Evolutionary conservation across 1,140 invertebrate species (phyloP).

Genomic region (Cydia amplana): DNA sequence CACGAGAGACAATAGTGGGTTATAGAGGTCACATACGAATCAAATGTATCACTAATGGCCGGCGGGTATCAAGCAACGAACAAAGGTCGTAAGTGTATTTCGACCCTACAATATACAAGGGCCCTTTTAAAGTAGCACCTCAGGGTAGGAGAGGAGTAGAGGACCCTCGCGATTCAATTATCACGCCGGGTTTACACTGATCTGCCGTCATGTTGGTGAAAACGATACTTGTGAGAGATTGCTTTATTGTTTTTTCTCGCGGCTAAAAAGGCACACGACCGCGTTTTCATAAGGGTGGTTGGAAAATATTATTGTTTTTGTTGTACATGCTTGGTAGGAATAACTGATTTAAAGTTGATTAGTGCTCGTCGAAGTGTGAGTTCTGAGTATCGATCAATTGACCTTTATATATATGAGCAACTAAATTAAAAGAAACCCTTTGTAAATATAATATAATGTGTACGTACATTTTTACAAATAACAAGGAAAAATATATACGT

Average conservation of each 20-base stretch:
- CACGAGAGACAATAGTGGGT: slow-evolving; percentile 39
- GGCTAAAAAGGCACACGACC: slow-evolving; percentile 71
- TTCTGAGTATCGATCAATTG: no score
- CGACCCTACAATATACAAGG: slow-evolving; percentile 23
- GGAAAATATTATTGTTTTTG: neutral
- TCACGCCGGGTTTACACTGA: slow-evolving; percentile 73
- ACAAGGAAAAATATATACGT: neutral
- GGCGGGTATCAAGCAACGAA: slow-evolving; percentile 37
- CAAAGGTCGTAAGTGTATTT: neutral
- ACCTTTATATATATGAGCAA: neutral
- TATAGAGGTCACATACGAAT: slow-evolving; percentile 62
- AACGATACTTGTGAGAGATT: slow-evolving; percentile 81
- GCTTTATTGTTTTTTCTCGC: slow-evolving; percentile 80
- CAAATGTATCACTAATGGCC: slow-evolving; percentile 69
- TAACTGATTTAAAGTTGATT: neutral
- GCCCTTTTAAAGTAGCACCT: slow-evolving; percentile 10
- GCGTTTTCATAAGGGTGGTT: slow-evolving; percentile 53
- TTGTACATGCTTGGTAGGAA: neutral
- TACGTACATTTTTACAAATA: neutral
- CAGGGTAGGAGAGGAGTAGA: slow-evolving; percentile 11
- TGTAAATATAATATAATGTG: no score
- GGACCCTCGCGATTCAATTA: slow-evolving; percentile 77
- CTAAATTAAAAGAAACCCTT: no score
- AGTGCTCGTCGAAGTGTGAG: neutral
- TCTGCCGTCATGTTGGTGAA: slow-evolving; percentile 71